Conservation (phyloP, 2,797 vertebrate species). For the Amniataba percoides region DNA sequence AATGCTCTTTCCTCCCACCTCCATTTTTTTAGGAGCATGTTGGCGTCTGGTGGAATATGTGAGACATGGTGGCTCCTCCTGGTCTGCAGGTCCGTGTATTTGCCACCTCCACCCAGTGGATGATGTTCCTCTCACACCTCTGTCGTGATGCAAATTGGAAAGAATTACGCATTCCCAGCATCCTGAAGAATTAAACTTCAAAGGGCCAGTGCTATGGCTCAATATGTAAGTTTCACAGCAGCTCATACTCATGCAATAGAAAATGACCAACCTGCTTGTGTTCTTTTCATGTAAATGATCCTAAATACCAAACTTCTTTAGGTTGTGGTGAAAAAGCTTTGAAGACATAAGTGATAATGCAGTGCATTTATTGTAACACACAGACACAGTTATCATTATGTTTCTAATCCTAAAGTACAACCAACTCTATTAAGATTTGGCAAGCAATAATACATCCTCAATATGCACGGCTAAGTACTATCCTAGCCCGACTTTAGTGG, state of each 20-base stretch:
- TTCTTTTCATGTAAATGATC: not conserved
- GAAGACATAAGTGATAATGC: not conserved
- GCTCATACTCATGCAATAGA: not conserved
- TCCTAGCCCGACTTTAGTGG: not conserved
- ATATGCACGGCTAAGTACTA: not conserved
- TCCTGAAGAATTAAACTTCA: not conserved
- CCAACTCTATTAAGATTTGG: not conserved
- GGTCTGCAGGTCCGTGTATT: slow-evolving; percentile 33
- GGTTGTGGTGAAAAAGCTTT: not conserved
- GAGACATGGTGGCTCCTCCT: slow-evolving; percentile 29
- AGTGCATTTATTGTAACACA: not conserved
- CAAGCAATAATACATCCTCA: too few relatives aligned
- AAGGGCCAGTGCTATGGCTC: not conserved
- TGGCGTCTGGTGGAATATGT: slow-evolving; percentile 39
- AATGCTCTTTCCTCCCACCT: not conserved
- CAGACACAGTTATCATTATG: not conserved
- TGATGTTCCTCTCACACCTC: slow-evolving; percentile 30
- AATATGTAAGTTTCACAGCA: slow-evolving; percentile 10
- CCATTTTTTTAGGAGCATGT: slow-evolving; percentile 11
- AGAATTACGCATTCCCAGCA: slow-evolving; percentile 6
- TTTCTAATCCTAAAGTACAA: not conserved
- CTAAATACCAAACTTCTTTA: not conserved
- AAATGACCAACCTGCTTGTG: not conserved
- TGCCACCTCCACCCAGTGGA: slow-evolving; percentile 21
- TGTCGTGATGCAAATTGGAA: slow-evolving; percentile 26